phyloP scores from a whole-genome alignment of 2,797 vertebrate genomes.

The Sylvilagus floridanus region DNA sequence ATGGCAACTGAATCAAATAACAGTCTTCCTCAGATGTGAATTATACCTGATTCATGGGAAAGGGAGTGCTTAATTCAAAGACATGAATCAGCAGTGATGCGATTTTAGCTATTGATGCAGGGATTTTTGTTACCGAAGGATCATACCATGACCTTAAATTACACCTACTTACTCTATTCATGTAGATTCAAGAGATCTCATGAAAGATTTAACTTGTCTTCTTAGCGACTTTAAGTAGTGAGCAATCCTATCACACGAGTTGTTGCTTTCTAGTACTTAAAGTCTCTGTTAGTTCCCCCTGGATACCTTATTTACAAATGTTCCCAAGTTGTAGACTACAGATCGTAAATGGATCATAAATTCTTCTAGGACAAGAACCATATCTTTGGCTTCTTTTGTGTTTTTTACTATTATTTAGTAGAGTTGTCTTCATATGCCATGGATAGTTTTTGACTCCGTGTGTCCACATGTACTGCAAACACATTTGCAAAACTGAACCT shows the following conservation, averaged over 20 bases:
- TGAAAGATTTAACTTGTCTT: conserved; percentile 49
- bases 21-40: neutral
- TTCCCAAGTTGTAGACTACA: conserved; percentile 26
- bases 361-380: conserved; percentile 18
- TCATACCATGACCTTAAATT: neutral
- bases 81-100: neutral
- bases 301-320: conserved; percentile 47
- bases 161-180: neutral
- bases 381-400: conserved; percentile 54
- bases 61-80: neutral
- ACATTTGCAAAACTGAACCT: neutral
- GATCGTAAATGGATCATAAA: conserved; percentile 24
- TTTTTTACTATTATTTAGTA: conserved; percentile 45
- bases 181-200: neutral
- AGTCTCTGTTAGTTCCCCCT: conserved; percentile 4
- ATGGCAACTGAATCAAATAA: neutral
- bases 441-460: neutral
- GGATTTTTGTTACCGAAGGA: neutral
- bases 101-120: neutral
- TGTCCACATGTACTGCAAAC: neutral
- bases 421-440: neutral
- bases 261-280: neutral
- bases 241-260: neutral
- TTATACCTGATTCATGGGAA: neutral
- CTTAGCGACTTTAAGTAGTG: neutral